Percentiles rank a stretch among this genome's conserved stretches.
Conservation (phyloP, 35 echinoderm and acorn worm species). For the Heliocidaris erythrogramma region DNA sequence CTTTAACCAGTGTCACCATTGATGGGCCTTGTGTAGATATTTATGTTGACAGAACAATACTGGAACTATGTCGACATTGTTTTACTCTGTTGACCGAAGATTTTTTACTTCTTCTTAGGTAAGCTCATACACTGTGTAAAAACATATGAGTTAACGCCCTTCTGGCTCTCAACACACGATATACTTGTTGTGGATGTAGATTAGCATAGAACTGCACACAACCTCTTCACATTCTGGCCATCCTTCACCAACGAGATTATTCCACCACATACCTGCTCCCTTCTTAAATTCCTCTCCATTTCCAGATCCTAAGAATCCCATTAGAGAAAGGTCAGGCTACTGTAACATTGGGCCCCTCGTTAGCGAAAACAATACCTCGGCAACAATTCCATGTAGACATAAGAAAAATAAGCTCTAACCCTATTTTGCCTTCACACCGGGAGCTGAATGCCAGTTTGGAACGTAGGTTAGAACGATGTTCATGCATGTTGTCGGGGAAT, state of each 20-base stretch:
- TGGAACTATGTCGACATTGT: no score
- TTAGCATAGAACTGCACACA: neutral
- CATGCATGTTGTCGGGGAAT: neutral
- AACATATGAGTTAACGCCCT: no score
- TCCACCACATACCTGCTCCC: neutral
- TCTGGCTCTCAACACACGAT: no score
- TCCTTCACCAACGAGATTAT: neutral
- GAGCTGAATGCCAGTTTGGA: neutral
- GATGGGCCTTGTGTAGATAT: no score
- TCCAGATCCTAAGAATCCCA: neutral
- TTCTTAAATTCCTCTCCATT: neutral
- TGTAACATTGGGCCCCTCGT: neutral
- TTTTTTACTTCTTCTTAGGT: no score
- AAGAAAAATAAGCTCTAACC: neutral
- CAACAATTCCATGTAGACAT: neutral
- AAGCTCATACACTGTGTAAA: no score
- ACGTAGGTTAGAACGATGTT: neutral
- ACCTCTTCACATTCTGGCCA: neutral
- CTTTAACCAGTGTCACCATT: no score
- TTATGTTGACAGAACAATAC: no score
- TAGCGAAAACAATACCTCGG: neutral
- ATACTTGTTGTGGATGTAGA: neutral
- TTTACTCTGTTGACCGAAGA: no score
- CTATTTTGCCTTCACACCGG: neutral
- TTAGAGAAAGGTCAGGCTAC: neutral